A percentile compares a stretch with the other conserved stretches of the same genome.
These are phyloP conservation scores for Melanotaenia boesemani DNA, from an alignment of 2,797 vertebrate genomes.

Conservation along the genomic window DNA sequence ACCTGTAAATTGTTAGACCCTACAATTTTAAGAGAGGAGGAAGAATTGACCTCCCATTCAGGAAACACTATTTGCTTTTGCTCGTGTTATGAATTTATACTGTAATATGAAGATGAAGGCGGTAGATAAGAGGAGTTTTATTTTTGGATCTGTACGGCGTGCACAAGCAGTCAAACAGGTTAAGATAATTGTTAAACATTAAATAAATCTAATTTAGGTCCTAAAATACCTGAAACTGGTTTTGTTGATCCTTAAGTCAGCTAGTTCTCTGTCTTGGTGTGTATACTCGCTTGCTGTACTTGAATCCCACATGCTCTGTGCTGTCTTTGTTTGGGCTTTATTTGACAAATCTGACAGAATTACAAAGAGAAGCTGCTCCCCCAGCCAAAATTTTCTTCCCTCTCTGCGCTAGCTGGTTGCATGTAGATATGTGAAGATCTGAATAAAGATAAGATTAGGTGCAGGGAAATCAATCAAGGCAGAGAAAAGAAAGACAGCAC, in stretches of 20 bases:
- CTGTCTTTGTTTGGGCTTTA: conserved; percentile 53
- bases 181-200: conserved; percentile 8
- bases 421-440: conserved; percentile 64
- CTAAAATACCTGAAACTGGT: conserved; percentile 18
- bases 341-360: conserved; percentile 65
- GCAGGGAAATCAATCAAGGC: conserved; percentile 65
- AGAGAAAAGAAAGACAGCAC: conserved; percentile 27
- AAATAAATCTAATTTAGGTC: conserved; percentile 21
- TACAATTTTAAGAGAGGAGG: background rate
- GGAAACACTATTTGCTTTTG: background rate
- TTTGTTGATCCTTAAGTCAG: conserved; percentile 22
- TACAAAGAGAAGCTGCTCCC: conserved; percentile 59
- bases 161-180: background rate
- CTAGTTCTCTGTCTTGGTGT: conserved; percentile 19
- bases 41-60: conserved; percentile 1
- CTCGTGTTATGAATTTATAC: background rate
- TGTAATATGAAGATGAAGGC: background rate
- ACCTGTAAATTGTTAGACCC: conserved; percentile 1
- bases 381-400: conserved; percentile 42
- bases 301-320: conserved; percentile 29
- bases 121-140: background rate
- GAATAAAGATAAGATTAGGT: conserved; percentile 73
- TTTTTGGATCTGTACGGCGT: background rate
- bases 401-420: conserved; percentile 48
- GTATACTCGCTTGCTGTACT: conserved; percentile 18